These are phyloP conservation scores for Hyposoter didymator DNA, from an alignment of 2,888 invertebrate species.

Conservation along the genomic window DNA sequence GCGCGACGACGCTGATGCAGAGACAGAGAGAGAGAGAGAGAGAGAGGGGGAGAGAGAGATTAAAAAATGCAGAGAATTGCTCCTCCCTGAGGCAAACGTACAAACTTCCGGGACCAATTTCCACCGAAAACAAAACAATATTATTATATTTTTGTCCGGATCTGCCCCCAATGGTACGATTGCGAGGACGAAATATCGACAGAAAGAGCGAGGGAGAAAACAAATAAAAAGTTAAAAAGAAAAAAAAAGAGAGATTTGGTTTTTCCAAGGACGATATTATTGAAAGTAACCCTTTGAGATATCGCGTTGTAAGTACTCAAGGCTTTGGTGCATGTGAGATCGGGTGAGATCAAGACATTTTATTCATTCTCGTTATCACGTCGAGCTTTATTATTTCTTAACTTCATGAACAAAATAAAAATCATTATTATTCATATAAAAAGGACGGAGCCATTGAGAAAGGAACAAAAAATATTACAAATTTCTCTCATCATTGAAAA, in stretches of 20 bases:
- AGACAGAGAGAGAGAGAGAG: constrained; percentile 57
- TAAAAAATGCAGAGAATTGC: constrained; percentile 40
- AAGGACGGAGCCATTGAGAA: background rate
- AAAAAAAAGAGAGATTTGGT: constrained; percentile 28
- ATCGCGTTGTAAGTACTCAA: constrained; percentile 82
- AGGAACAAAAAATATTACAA: background rate
- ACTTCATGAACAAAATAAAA: constrained; percentile 18
- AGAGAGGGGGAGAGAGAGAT: constrained; percentile 24
- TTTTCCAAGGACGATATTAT: constrained; percentile 59
- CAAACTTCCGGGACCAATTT: constrained; percentile 65
- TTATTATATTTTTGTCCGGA: constrained; percentile 44
- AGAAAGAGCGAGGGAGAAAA: constrained; percentile 49
- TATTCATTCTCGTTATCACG: constrained; percentile 43
- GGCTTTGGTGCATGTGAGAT: constrained; percentile 81
- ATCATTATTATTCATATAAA: background rate
- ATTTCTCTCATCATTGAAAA: background rate
- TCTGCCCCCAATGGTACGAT: constrained; percentile 20
- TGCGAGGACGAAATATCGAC: constrained; percentile 49
- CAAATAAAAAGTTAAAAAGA: constrained; percentile 21
- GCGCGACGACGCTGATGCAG: constrained; percentile 62
- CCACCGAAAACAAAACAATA: constrained; percentile 48
- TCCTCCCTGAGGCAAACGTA: constrained; percentile 54
- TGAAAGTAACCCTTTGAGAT: constrained; percentile 71
- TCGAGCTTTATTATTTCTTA: constrained; percentile 53
- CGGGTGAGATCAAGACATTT: constrained; percentile 61